These are phyloP conservation scores for Myrmophylax atrothorax DNA, from an alignment of 2,113 vertebrate genomes.

Conservation along the genomic window DNA sequence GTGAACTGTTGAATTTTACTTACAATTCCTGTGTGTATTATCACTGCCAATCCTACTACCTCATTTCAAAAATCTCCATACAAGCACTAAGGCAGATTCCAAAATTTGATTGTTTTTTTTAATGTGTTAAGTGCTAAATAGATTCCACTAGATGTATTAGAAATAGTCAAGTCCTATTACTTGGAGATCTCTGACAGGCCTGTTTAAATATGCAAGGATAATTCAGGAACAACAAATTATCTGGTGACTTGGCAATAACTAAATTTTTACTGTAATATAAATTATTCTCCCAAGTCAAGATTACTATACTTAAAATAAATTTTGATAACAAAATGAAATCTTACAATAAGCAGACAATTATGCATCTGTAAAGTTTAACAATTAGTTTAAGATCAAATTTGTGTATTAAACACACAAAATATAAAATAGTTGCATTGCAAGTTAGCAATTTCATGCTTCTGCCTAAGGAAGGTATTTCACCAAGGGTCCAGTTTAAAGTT, in stretches of 20 bases:
- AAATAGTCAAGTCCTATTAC: background rate
- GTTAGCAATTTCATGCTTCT: background rate
- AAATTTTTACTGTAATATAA: background rate
- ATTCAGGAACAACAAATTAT: background rate
- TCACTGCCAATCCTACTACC: background rate
- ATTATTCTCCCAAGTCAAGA: background rate
- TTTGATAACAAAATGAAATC: background rate
- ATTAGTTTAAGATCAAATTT: background rate
- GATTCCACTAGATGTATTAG: background rate
- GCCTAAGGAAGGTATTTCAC: background rate
- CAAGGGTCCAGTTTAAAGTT: background rate
- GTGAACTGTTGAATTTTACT: background rate
- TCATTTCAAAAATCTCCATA: background rate
- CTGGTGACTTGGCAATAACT: background rate
- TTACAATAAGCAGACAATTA: background rate
- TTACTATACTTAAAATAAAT: background rate
- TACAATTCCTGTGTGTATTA: background rate
- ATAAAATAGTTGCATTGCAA: background rate
- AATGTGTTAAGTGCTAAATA: background rate
- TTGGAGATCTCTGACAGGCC: background rate
- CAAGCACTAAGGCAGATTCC: background rate
- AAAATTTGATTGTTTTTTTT: background rate
- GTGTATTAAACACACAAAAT: background rate
- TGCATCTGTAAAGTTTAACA: background rate
- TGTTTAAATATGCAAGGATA: background rate